These are phyloP conservation scores for Drosophila atroscutellata DNA, from an alignment of 2,888 invertebrate genomes.

Conservation along the genomic window DNA sequence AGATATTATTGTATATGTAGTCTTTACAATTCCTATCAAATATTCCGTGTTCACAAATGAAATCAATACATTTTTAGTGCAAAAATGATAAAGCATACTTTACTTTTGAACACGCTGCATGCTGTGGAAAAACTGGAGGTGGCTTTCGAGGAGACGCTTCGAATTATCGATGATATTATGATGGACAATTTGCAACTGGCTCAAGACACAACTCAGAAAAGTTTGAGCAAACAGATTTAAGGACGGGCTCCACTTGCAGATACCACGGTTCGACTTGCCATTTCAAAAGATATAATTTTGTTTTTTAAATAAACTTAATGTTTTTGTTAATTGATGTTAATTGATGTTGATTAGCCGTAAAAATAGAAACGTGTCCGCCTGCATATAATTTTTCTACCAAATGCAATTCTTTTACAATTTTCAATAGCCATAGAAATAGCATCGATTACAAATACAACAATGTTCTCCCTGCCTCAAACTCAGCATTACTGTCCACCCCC, in stretches of 20 bases:
- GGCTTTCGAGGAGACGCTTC: constrained; percentile 47
- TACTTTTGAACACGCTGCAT: constrained; percentile 50
- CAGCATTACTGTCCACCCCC: background rate
- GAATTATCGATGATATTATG: constrained; percentile 37
- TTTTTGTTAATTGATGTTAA: background rate
- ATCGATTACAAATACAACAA: constrained; percentile 69
- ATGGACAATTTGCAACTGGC: background rate
- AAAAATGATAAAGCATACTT: constrained; percentile 40
- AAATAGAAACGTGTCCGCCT: background rate
- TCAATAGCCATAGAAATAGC: constrained; percentile 38
- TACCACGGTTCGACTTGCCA: constrained; percentile 23
- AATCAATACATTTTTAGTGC: constrained; percentile 41
- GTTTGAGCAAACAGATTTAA: background rate
- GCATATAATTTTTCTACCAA: background rate
- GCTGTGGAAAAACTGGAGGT: constrained; percentile 54
- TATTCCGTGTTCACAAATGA: background rate
- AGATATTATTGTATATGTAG: background rate
- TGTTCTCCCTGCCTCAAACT: background rate
- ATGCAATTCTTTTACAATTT: constrained; percentile 17
- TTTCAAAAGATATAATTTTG: constrained; percentile 1
- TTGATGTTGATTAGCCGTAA: background rate
- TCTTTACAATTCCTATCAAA: constrained; percentile 16
- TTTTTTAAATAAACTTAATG: background rate
- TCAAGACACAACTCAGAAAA: background rate
- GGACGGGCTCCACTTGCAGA: background rate